Conservation (phyloP, 2,113 vertebrate genomes). For the Cheilinus undulatus region DNA sequence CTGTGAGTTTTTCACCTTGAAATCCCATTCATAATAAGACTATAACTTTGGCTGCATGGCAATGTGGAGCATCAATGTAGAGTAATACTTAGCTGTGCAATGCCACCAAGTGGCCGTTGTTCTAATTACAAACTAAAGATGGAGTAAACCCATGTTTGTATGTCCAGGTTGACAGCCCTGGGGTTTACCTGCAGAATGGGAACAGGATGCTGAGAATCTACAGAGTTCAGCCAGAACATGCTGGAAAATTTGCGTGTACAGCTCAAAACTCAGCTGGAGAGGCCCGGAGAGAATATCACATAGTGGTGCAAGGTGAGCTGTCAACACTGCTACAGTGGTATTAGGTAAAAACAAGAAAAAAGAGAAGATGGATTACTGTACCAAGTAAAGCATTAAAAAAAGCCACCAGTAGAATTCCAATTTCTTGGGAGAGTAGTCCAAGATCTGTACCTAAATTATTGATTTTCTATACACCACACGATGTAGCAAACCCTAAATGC, state of each 20-base stretch:
- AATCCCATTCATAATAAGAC: neutral
- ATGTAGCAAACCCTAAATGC: neutral
- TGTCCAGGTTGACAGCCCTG: constrained; percentile 78
- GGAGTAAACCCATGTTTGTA: constrained; percentile 9
- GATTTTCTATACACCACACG: neutral
- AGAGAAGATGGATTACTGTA: neutral
- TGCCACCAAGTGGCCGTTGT: constrained; percentile 72
- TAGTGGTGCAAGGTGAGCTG: constrained; percentile 87
- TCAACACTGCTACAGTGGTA: constrained; percentile 2
- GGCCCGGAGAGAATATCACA: constrained; percentile 76
- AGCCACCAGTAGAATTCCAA: neutral
- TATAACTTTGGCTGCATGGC: constrained; percentile 10
- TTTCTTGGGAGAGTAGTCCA: neutral
- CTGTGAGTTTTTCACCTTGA: constrained; percentile 73
- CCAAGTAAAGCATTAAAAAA: constrained; percentile 11
- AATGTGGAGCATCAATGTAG: neutral
- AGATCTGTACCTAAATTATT: constrained; percentile 8
- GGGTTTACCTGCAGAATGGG: constrained; percentile 80
- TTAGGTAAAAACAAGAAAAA: neutral
- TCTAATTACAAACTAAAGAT: constrained; percentile 36
- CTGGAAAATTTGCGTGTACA: constrained; percentile 85
- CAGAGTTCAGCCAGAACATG: constrained; percentile 81
- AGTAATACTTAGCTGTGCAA: constrained; percentile 44
- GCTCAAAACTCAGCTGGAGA: constrained; percentile 86
- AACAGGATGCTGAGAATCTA: constrained; percentile 84